Conservation (phyloP, 2,113 vertebrate species). For the Carollia perspicillata region DNA sequence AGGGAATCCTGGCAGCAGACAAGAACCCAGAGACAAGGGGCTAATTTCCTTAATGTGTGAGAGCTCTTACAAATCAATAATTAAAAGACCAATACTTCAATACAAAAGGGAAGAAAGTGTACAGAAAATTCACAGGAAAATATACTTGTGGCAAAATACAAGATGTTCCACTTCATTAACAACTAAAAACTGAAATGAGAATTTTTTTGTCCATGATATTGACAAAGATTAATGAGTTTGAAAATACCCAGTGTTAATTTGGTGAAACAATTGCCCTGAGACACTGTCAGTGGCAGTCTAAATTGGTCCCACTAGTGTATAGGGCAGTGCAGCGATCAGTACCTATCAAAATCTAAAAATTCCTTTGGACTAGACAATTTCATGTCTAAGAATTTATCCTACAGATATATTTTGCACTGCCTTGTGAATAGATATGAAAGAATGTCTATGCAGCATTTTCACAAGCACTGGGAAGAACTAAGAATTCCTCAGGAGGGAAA, state of each 20-base stretch:
- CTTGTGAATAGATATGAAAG: constrained; percentile 10
- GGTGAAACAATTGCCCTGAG: not conserved
- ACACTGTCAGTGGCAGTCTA: not conserved
- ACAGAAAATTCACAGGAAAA: not conserved
- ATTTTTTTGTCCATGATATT: not conserved
- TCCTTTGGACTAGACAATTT: constrained; percentile 16
- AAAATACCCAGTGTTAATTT: not conserved
- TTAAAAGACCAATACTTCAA: not conserved
- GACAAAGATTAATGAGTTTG: not conserved
- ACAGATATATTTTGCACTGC: not conserved
- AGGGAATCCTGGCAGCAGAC: not conserved
- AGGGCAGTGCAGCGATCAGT: not conserved
- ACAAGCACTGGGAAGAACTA: not conserved
- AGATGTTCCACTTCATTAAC: not conserved
- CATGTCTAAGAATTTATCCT: not conserved
- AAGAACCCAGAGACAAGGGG: not conserved
- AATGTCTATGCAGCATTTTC: constrained; percentile 7
- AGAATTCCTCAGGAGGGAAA: constrained; percentile 14
- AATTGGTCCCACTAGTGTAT: not conserved
- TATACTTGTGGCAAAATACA: not conserved
- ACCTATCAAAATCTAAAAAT: constrained; percentile 14
- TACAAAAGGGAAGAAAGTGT: constrained; percentile 22
- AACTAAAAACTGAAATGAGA: not conserved
- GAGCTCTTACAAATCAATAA: not conserved
- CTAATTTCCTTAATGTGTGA: constrained; percentile 24